These are phyloP conservation scores for Virgularia gustaviana DNA, from an alignment of 92 coral and sea anemone genomes.

Conservation along the genomic window DNA sequence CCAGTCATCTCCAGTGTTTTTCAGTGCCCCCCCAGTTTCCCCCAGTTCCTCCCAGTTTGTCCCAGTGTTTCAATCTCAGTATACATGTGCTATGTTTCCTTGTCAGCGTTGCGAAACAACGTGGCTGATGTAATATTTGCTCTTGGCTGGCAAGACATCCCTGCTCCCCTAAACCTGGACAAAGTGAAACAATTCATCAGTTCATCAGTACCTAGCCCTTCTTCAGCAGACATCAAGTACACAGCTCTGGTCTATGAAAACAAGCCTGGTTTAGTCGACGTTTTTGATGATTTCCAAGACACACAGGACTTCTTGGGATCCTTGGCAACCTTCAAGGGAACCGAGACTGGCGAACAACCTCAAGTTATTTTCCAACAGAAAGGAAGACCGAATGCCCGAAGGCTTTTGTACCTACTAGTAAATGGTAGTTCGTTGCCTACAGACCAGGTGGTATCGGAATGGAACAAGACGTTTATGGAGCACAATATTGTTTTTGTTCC, in stretches of 20 bases:
- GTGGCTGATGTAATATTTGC: constrained; percentile 12
- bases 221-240: constrained; percentile 10
- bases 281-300: constrained; percentile 2
- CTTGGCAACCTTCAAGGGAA: not conserved
- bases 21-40: too few species aligned
- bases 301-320: not conserved
- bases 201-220: constrained; percentile 16
- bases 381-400: constrained; percentile 20
- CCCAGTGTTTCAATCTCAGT: not conserved
- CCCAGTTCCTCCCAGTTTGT: not conserved
- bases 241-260: not conserved
- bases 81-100: not conserved
- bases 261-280: not conserved
- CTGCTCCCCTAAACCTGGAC: not conserved
- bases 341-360: constrained; percentile 11
- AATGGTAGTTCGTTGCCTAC: constrained; percentile 13
- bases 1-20: not conserved
- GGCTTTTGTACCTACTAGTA: not conserved
- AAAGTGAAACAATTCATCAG: constrained; percentile 2
- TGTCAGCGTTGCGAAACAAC: not conserved
- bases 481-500: constrained; percentile 15
- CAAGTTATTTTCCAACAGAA: not conserved
- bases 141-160: not conserved
- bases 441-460: constrained; percentile 2
- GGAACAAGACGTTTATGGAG: constrained; percentile 18